These are phyloP conservation scores for Ophion ellenae DNA, from an alignment of 2,888 invertebrate species.

Conservation along the genomic window DNA sequence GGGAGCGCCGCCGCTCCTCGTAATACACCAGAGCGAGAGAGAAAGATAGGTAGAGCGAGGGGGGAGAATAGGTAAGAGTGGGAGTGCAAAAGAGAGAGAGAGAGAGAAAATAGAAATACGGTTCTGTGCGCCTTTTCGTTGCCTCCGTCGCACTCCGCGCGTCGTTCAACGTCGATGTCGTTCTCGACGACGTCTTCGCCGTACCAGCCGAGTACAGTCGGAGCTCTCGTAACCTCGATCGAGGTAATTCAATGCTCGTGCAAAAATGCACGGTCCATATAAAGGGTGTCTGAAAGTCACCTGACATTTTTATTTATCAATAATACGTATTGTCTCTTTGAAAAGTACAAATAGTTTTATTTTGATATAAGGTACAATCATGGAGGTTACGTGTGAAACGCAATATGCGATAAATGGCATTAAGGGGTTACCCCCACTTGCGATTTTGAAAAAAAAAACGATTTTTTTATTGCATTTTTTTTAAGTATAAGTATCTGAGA, in stretches of 20 bases:
- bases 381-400: too few relatives aligned
- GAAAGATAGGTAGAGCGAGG: constrained; percentile 74
- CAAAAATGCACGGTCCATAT: not conserved
- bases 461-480: too few relatives aligned
- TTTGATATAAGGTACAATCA: too few relatives aligned
- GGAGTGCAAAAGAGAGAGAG: constrained; percentile 11
- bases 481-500: too few relatives aligned
- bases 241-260: not conserved
- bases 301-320: too few relatives aligned
- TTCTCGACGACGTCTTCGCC: constrained; percentile 19
- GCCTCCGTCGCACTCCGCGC: constrained; percentile 4
- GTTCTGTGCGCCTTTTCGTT: constrained; percentile 33
- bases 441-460: too few relatives aligned
- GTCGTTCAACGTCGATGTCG: constrained; percentile 51
- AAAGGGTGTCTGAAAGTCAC: too few relatives aligned
- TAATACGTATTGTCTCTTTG: too few relatives aligned
- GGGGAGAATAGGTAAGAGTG: not conserved
- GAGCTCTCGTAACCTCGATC: constrained; percentile 3
- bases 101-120: constrained; percentile 33
- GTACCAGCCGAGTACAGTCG: constrained; percentile 28
- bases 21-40: not conserved
- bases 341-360: too few relatives aligned
- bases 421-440: too few relatives aligned
- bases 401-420: too few relatives aligned
- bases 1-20: constrained; percentile 87